phyloP scores from a whole-genome alignment of 1,140 invertebrate species.

The Pollicipes pollicipes region DNA sequence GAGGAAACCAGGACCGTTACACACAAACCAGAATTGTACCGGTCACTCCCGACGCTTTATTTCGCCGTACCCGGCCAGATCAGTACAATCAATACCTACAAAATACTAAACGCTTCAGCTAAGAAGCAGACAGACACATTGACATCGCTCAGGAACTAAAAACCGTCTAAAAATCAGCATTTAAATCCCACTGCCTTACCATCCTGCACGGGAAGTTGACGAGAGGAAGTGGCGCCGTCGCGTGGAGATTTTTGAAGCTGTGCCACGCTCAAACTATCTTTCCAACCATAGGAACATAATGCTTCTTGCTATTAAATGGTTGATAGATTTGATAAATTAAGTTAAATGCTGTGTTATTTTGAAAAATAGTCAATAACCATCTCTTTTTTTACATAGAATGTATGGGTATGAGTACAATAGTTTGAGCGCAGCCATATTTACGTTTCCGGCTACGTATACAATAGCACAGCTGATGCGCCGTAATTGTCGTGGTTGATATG shows the following conservation, averaged over 20 bases:
- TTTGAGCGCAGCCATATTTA: neutral
- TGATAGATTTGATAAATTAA: neutral
- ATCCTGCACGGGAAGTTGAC: neutral
- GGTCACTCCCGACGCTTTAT: too few relatives aligned
- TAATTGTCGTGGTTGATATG: neutral
- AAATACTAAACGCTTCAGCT: too few relatives aligned
- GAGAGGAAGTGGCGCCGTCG: neutral
- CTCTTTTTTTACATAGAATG: neutral
- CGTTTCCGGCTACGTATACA: constrained; percentile 1
- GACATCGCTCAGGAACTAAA: too few relatives aligned
- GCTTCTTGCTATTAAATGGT: neutral
- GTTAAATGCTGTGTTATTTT: neutral
- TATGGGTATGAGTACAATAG: neutral
- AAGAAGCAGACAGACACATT: too few relatives aligned
- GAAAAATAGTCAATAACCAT: neutral
- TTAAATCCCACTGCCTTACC: too few relatives aligned
- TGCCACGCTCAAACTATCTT: neutral
- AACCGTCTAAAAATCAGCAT: too few relatives aligned
- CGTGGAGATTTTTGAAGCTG: neutral
- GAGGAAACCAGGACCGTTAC: constrained; percentile 13
- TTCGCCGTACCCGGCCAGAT: too few relatives aligned
- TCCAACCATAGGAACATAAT: too few relatives aligned
- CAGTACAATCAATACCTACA: too few relatives aligned
- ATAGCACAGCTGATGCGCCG: neutral
- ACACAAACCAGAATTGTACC: neutral